Evolutionary conservation across 2,113 vertebrate genomes (phyloP).

Genomic region (Sceloporus tristichus): DNA sequence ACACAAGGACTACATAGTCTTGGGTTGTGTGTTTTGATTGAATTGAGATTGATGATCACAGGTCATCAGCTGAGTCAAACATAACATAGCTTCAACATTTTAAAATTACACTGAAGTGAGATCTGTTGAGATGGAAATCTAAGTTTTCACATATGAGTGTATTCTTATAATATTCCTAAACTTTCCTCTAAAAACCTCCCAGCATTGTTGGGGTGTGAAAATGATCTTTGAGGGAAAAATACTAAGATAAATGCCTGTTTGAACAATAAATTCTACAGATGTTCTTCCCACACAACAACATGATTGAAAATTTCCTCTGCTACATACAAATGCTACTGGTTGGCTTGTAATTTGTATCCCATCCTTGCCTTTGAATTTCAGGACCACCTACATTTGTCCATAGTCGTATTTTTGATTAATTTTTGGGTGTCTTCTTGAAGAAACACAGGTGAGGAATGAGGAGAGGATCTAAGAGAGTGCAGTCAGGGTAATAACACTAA

Average conservation of each 20-base stretch:
- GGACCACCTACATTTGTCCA: background rate
- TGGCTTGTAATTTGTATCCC: background rate
- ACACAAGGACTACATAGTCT: background rate
- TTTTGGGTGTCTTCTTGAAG: background rate
- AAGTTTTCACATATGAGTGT: background rate
- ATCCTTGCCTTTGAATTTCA: background rate
- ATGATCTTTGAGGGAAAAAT: background rate
- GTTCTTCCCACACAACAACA: background rate
- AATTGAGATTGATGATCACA: background rate
- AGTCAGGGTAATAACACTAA: background rate
- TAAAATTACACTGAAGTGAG: background rate
- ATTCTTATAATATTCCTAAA: slow-evolving; percentile 17
- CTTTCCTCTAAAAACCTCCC: background rate
- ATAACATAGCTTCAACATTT: background rate
- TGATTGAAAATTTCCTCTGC: background rate
- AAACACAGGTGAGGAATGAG: background rate
- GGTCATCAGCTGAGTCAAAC: background rate
- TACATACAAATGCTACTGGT: background rate
- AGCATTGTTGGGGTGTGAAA: background rate
- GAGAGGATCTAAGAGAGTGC: background rate
- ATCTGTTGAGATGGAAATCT: slow-evolving; percentile 12
- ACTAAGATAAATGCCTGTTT: background rate
- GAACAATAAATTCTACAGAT: background rate
- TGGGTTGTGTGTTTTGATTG: background rate
- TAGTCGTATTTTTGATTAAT: background rate